Conservation (phyloP, 2,113 vertebrate species). For the Osmerus eperlanus region DNA sequence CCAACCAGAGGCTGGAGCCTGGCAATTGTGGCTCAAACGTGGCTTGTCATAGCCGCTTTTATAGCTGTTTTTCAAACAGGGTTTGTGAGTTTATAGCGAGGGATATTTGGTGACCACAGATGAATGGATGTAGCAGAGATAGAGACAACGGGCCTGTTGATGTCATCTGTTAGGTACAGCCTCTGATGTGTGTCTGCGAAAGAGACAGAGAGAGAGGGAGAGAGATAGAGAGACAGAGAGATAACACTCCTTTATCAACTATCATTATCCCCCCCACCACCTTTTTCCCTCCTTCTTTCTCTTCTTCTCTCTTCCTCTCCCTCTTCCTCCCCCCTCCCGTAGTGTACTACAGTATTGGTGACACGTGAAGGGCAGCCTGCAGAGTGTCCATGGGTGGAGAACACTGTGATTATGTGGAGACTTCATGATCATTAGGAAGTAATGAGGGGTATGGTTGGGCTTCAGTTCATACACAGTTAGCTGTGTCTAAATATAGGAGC, state of each 20-base stretch:
- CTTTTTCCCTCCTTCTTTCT: too few species aligned
- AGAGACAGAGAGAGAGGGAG: not conserved
- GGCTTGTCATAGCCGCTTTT: too few species aligned
- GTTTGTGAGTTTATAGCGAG: not conserved
- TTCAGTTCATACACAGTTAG: constrained; percentile 23
- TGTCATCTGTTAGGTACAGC: too few species aligned
- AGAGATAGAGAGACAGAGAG: not conserved
- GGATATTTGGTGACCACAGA: not conserved
- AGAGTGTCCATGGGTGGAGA: constrained; percentile 19
- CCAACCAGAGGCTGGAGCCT: too few species aligned
- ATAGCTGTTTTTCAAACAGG: too few species aligned
- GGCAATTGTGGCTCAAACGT: too few species aligned
- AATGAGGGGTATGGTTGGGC: constrained; percentile 30
- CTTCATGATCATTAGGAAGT: constrained; percentile 22
- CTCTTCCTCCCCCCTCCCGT: too few species aligned
- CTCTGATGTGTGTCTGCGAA: not conserved
- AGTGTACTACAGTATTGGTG: not conserved
- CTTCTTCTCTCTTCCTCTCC: too few species aligned
- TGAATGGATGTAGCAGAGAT: not conserved
- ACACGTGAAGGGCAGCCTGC: not conserved
- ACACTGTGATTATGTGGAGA: constrained; percentile 27
- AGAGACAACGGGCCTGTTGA: not conserved
- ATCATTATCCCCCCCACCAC: too few species aligned
- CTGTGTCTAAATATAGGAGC: constrained; percentile 28
- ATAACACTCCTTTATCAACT: too few species aligned